phyloP scores from a whole-genome alignment of 2,797 vertebrate genomes.

The Allobates femoralis region DNA sequence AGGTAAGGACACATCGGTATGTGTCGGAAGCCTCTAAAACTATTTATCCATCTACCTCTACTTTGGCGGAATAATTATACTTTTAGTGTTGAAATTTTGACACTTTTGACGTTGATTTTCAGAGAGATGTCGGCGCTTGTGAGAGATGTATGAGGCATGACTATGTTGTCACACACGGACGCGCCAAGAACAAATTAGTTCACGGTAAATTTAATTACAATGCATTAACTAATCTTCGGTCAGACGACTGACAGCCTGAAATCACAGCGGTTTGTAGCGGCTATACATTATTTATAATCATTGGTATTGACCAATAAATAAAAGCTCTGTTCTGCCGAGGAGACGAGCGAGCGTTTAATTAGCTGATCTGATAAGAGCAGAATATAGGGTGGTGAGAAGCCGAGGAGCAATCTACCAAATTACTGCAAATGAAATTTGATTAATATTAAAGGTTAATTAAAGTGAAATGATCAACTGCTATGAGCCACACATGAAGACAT shows the following conservation, averaged over 20 bases:
- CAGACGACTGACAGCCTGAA: slow-evolving; percentile 6
- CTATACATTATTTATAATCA: slow-evolving; percentile 34
- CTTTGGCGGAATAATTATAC: slow-evolving; percentile 55
- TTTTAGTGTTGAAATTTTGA: slow-evolving; percentile 54
- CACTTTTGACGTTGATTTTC: slow-evolving; percentile 56
- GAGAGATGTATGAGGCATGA: slow-evolving; percentile 17
- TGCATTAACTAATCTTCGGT: slow-evolving; percentile 48
- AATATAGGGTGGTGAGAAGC: neutral
- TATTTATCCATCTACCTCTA: neutral
- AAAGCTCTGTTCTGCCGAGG: slow-evolving; percentile 16
- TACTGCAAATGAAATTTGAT: slow-evolving; percentile 34
- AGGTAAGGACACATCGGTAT: neutral
- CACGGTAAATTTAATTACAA: slow-evolving; percentile 55
- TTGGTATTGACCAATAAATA: slow-evolving; percentile 42
- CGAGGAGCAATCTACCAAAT: neutral
- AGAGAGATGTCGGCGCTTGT: slow-evolving; percentile 24
- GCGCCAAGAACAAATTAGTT: slow-evolving; percentile 42
- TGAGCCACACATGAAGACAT: slow-evolving; percentile 15
- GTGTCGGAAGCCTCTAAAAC: neutral
- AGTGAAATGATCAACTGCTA: slow-evolving; percentile 23
- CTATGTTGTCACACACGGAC: slow-evolving; percentile 19
- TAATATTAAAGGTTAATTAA: slow-evolving; percentile 51
- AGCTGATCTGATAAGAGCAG: slow-evolving; percentile 11
- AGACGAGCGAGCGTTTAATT: neutral
- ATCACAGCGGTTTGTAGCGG: neutral